Conservation (phyloP, 2,888 invertebrate species). For the Pegoplata infirma region DNA sequence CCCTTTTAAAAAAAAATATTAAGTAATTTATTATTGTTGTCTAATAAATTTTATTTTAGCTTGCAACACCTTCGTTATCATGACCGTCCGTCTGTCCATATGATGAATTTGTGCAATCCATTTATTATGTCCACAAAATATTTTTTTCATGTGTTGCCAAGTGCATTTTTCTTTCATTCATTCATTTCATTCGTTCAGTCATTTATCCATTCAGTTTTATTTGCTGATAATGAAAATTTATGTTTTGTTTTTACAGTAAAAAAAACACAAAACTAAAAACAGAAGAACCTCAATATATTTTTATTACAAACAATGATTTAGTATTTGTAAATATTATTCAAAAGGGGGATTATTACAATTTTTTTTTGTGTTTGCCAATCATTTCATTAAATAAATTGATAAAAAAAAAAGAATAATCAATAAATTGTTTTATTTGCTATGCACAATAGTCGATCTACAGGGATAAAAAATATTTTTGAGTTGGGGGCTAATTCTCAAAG, state of each 20-base stretch:
- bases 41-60: not conserved
- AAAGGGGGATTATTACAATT: not conserved
- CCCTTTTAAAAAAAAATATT: too few relatives aligned
- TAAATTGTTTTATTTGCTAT: too few relatives aligned
- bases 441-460: too few relatives aligned
- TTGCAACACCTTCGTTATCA: not conserved
- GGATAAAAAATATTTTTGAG: too few relatives aligned
- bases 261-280: not conserved
- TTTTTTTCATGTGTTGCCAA: conserved; percentile 19
- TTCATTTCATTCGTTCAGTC: not conserved
- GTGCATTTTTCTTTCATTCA: conserved; percentile 9
- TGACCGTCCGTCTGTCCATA: not conserved
- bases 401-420: too few relatives aligned
- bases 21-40: not conserved
- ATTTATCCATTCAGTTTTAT: conserved; percentile 17
- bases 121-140: not conserved
- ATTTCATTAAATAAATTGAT: too few relatives aligned
- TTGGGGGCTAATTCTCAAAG: too few relatives aligned
- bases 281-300: too few relatives aligned
- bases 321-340: too few relatives aligned
- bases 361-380: not conserved
- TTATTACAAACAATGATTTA: not conserved
- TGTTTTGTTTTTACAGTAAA: not conserved
- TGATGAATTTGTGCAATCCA: not conserved
- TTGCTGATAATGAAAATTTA: conserved; percentile 35